Percentiles rank a stretch among this genome's conserved stretches.
Conservation (phyloP, 2,888 invertebrate genomes). For the Trilocha varians region DNA sequence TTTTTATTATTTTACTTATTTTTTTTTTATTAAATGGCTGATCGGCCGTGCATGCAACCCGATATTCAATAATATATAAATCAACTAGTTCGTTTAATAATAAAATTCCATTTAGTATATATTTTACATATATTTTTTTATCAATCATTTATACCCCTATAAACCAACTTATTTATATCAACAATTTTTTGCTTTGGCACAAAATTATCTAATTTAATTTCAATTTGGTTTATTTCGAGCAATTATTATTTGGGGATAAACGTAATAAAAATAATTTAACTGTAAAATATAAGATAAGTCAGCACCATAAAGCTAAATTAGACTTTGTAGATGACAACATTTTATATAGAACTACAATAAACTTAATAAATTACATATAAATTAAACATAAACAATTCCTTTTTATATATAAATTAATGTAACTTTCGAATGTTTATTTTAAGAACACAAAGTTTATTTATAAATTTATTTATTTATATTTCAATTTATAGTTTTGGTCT, state of each 20-base stretch:
- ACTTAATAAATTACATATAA: background rate
- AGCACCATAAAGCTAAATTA: background rate
- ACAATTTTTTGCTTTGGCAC: slow-evolving; percentile 50
- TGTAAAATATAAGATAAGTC: background rate
- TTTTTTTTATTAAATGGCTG: slow-evolving; percentile 60
- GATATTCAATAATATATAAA: slow-evolving; percentile 53
- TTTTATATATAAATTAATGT: background rate
- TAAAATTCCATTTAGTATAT: slow-evolving; percentile 26
- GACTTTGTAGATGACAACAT: background rate
- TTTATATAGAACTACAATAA: background rate
- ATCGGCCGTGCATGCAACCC: slow-evolving; percentile 44
- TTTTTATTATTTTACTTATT: slow-evolving; percentile 36
- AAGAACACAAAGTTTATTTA: no score
- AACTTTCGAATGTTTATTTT: no score
- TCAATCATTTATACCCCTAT: slow-evolving; percentile 55
- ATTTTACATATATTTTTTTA: slow-evolving; percentile 14
- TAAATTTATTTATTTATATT: background rate
- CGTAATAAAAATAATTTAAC: background rate
- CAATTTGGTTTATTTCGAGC: slow-evolving; percentile 8
- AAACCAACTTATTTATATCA: slow-evolving; percentile 61
- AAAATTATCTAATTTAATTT: slow-evolving; percentile 62
- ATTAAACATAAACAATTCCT: no score
- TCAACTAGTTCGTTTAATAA: slow-evolving; percentile 67
- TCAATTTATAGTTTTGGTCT: background rate
- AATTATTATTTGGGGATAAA: slow-evolving; percentile 6